These are phyloP conservation scores for Drosophila anomelani DNA, from an alignment of 2,888 invertebrate species.

Conservation along the genomic window DNA sequence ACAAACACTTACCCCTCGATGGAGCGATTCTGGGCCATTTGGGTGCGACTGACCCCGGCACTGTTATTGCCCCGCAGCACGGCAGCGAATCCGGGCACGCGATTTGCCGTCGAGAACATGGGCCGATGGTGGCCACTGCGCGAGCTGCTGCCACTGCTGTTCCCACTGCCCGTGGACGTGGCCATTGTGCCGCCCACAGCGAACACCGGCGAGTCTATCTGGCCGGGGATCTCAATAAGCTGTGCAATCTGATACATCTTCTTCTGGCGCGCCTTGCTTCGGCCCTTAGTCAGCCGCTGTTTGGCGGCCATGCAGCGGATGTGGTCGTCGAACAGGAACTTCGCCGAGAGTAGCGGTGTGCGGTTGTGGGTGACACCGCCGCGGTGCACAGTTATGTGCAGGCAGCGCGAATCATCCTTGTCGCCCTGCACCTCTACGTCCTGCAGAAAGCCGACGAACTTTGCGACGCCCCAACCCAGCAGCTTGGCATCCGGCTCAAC, in stretches of 20 bases:
- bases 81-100: constrained; percentile 87
- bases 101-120: constrained; percentile 85
- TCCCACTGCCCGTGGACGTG: constrained; percentile 57
- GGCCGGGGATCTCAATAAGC: constrained; percentile 91
- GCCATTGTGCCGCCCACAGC: constrained; percentile 72
- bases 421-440: constrained; percentile 98
- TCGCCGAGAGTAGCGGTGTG: constrained; percentile 93
- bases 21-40: constrained; percentile 83
- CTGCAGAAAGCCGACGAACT: constrained; percentile 97
- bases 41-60: constrained; percentile 83
- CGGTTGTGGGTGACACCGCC: constrained; percentile 89
- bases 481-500: constrained; percentile 98
- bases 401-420: constrained; percentile 97
- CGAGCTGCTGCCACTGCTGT: constrained; percentile 76
- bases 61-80: constrained; percentile 85
- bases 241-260: constrained; percentile 98
- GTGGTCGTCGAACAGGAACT: constrained; percentile 99
- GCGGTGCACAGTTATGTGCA: constrained; percentile 96
- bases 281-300: constrained; percentile 93
- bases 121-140: constrained; percentile 85
- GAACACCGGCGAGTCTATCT: constrained; percentile 82
- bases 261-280: constrained; percentile 97
- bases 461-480: constrained; percentile 98
- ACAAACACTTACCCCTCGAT: constrained; percentile 80
- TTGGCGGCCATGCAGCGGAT: constrained; percentile 99